Conservation (phyloP, 2,888 invertebrate genomes). For the Idaea dimidiata region DNA sequence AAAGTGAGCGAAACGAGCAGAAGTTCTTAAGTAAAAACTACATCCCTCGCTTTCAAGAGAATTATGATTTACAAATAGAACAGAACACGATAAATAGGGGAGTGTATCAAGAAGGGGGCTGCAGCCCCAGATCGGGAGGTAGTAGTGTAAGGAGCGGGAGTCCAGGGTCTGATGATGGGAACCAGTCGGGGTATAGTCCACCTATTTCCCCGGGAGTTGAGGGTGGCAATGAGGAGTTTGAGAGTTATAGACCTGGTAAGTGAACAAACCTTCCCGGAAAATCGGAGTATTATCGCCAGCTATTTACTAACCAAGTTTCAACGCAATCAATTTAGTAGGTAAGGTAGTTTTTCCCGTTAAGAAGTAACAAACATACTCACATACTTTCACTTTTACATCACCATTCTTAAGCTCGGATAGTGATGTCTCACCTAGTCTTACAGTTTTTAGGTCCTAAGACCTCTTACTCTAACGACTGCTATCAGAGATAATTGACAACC, state of each 20-base stretch:
- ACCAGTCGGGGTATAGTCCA: constrained; percentile 86
- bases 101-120: constrained; percentile 18
- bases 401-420: no score
- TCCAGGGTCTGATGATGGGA: constrained; percentile 80
- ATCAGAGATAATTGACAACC: no score
- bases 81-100: constrained; percentile 68
- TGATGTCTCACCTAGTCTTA: no score
- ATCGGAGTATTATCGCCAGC: neutral
- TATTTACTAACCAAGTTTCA: no score
- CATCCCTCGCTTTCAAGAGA: constrained; percentile 65
- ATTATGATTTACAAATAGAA: constrained; percentile 71
- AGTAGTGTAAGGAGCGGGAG: constrained; percentile 62
- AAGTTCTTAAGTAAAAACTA: constrained; percentile 72
- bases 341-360: no score
- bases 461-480: no score
- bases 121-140: constrained; percentile 42
- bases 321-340: no score
- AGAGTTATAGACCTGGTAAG: constrained; percentile 72
- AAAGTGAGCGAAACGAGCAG: constrained; percentile 59
- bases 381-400: no score
- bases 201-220: constrained; percentile 93
- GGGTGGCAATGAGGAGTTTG: constrained; percentile 78
- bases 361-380: no score
- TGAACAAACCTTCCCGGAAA: neutral
- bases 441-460: no score